These are phyloP conservation scores for Tautogolabrus adspersus DNA, from an alignment of 2,113 vertebrate species.

Conservation along the genomic window DNA sequence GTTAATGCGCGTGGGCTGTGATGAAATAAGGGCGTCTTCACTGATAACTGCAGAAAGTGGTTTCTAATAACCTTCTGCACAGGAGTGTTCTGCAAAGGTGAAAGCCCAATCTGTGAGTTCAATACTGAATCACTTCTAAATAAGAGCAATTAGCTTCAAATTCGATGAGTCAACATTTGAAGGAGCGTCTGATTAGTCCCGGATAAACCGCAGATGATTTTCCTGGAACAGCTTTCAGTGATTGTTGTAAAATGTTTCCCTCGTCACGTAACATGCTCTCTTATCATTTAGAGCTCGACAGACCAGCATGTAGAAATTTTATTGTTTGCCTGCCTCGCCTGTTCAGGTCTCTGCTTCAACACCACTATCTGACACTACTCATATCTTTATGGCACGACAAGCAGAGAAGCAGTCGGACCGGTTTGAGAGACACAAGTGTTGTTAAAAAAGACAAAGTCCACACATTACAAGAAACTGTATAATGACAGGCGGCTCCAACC, in stretches of 20 bases:
- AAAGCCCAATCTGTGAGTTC: too few relatives aligned
- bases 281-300: slow-evolving; percentile 15
- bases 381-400: slow-evolving; percentile 4
- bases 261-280: not conserved
- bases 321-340: slow-evolving; percentile 1
- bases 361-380: not conserved
- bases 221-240: too few relatives aligned
- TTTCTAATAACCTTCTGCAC: too few relatives aligned
- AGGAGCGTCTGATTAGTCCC: too few relatives aligned
- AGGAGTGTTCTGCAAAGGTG: too few relatives aligned
- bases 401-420: slow-evolving; percentile 42
- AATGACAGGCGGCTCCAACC: not conserved
- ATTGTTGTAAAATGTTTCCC: not conserved
- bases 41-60: too few relatives aligned
- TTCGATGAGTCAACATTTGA: too few relatives aligned
- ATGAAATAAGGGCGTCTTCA: too few relatives aligned
- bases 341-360: not conserved
- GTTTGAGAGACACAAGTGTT: slow-evolving; percentile 2
- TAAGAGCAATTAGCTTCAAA: too few relatives aligned
- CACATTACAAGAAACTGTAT: not conserved
- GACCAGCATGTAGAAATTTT: slow-evolving; percentile 3
- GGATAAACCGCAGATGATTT: too few relatives aligned
- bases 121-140: too few relatives aligned
- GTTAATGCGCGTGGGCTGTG: too few relatives aligned
- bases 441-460: slow-evolving; percentile 16